Evolutionary conservation across 2,888 invertebrate species (phyloP), one percentile per base, ranked within the genome.

Genomic region (Exephanes ischioxanthus): DNA sequence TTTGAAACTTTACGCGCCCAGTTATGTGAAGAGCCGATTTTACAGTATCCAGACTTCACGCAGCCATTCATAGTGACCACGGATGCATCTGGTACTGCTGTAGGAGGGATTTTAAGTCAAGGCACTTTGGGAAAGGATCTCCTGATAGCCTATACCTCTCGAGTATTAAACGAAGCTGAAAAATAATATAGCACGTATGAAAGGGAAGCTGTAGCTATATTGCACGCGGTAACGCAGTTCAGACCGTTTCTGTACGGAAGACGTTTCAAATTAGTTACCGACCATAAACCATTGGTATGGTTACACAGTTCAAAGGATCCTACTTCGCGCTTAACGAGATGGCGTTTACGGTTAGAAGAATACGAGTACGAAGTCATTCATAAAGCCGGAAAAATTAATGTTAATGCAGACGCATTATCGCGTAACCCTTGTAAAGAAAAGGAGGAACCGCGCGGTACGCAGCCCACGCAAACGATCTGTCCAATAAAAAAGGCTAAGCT

Each of bases 31-130:
- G 51, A 14, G 5, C 16, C 88, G 0, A 81, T 87, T 0, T 63
- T 92, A 26, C 77, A 73, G n/a, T 87, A 89, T 41, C 89, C 89
- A 16, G 86, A 89, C 63, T 83, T 89, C 55, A 30, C 30, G 30
- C 30, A 77, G 7, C 75, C 67, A 19, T 89, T 89, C 30, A 84
- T 88, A 16, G 72, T 91, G 2, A 85, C 87, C 6, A 90, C 90
- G 0, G 90, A 92, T 80, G 89, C 89, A 0, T 87, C 85, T 0
- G 78, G 80, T 0, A 30, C 63, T 6, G 90, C 89, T 3, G 73
- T 91, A 7, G 91, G 89, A 11, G 89, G 87, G 2, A 83, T 91
- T 0, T 77, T 92, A 11, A 80, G 86, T 14, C 90, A 92, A 63
- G 85, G 86, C 2, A 55, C 71, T 1, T 33, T 80, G 14, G 87